These are phyloP conservation scores for Elachura formosa DNA, from an alignment of 2,113 vertebrate species.

Conservation along the genomic window DNA sequence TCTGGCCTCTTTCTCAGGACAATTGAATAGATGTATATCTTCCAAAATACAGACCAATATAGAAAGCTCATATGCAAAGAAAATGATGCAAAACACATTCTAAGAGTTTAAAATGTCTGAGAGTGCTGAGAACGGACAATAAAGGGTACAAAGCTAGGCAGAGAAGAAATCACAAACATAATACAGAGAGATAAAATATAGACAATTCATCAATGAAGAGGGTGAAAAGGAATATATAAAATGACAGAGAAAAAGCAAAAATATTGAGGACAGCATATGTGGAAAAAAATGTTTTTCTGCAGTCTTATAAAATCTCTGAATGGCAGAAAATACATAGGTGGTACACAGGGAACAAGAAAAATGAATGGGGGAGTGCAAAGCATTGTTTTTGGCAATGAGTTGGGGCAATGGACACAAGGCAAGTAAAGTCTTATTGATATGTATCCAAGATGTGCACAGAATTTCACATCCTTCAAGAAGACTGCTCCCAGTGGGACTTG, in stretches of 20 bases:
- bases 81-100: neutral
- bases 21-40: neutral
- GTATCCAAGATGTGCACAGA: neutral
- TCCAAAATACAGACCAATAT: neutral
- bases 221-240: neutral
- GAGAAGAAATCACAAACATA: neutral
- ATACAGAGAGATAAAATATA: neutral
- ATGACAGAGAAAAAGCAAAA: neutral
- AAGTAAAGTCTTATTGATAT: neutral
- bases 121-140: neutral
- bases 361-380: neutral
- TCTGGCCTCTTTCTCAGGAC: neutral
- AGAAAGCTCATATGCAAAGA: neutral
- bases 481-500: rapidly evolving
- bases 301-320: neutral
- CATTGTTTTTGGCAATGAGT: neutral
- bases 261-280: neutral
- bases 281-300: neutral
- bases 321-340: neutral
- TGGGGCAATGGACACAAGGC: neutral
- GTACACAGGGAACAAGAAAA: neutral
- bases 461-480: neutral
- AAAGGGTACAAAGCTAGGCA: neutral
- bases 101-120: neutral
- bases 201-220: neutral